These are phyloP conservation scores for Stenolophus ochropezus DNA, from an alignment of 2,888 invertebrate species.

Conservation along the genomic window DNA sequence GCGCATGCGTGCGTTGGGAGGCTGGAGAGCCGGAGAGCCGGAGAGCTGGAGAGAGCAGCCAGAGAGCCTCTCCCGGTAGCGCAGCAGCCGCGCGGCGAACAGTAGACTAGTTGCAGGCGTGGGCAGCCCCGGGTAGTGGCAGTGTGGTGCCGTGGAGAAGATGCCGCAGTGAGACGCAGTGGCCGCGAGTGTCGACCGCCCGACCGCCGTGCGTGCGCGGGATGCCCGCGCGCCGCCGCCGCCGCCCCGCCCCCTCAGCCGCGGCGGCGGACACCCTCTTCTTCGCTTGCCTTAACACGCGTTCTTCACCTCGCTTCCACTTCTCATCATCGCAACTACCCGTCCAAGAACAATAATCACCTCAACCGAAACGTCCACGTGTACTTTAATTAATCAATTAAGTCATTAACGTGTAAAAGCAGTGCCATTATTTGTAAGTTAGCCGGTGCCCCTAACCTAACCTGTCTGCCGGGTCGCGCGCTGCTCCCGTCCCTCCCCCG, in stretches of 20 bases:
- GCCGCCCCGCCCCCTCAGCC: conserved; percentile 24
- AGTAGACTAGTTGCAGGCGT: conserved; percentile 58
- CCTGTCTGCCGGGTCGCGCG: conserved; percentile 52
- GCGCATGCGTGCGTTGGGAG: conserved; percentile 58
- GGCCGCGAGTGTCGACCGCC: background rate
- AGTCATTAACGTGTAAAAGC: conserved; percentile 46
- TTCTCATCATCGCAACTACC: conserved; percentile 38
- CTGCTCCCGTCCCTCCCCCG: background rate
- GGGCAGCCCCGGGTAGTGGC: conserved; percentile 32
- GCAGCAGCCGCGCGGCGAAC: conserved; percentile 38
- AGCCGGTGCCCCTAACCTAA: conserved; percentile 57
- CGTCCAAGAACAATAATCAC: conserved; percentile 53
- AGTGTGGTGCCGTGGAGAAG: background rate
- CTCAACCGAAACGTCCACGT: conserved; percentile 50
- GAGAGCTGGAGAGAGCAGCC: conserved; percentile 17
- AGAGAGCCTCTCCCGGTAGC: background rate
- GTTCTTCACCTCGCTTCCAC: conserved; percentile 51
- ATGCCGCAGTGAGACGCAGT: conserved; percentile 26
- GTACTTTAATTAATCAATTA: conserved; percentile 43
- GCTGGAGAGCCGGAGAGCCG: conserved; percentile 31
- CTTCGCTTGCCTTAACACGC: conserved; percentile 55
- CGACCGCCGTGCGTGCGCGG: conserved; percentile 20
- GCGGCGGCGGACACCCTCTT: conserved; percentile 38
- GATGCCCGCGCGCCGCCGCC: conserved; percentile 5
- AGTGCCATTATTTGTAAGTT: conserved; percentile 52